Conservation (phyloP, 2,888 invertebrate species). For the Morpho deidamia region DNA sequence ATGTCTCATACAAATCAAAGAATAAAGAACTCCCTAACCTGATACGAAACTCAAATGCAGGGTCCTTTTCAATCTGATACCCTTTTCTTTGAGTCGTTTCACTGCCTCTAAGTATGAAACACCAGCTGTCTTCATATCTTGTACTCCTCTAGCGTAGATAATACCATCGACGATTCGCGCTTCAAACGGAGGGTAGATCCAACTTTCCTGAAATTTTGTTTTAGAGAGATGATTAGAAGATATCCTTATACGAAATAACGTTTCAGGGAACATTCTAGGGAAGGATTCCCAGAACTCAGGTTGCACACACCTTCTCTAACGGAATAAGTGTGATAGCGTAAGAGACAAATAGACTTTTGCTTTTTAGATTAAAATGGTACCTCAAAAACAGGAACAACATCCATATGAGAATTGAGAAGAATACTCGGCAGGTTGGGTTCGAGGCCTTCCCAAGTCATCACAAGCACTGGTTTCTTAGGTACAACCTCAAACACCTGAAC, state of each 20-base stretch:
- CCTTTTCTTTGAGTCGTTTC: conserved; percentile 73
- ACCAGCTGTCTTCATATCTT: conserved; percentile 91
- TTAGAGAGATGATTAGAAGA: neutral
- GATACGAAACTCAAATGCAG: conserved; percentile 85
- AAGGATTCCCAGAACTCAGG: no score
- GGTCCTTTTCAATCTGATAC: conserved; percentile 77
- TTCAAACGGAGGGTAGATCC: conserved; percentile 93
- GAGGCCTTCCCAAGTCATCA: conserved; percentile 90
- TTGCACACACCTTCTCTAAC: no score
- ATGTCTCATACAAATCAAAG: no score
- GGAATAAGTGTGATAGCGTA: no score
- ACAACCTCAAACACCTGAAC: conserved; percentile 77
- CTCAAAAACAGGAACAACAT: conserved; percentile 96
- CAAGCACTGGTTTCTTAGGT: conserved; percentile 85
- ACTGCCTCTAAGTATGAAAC: conserved; percentile 86
- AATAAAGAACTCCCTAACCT: no score
- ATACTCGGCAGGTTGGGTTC: conserved; percentile 85
- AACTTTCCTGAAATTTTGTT: conserved; percentile 82
- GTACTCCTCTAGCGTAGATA: conserved; percentile 90
- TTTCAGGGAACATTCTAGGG: no score
- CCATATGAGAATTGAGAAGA: conserved; percentile 96
- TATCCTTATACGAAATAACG: no score
- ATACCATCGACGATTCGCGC: conserved; percentile 90
- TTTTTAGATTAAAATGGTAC: conserved; percentile 65
- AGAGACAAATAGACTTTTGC: neutral